phyloP scores from a whole-genome alignment of 1,140 invertebrate species.

The Adoxophyes honmai region DNA sequence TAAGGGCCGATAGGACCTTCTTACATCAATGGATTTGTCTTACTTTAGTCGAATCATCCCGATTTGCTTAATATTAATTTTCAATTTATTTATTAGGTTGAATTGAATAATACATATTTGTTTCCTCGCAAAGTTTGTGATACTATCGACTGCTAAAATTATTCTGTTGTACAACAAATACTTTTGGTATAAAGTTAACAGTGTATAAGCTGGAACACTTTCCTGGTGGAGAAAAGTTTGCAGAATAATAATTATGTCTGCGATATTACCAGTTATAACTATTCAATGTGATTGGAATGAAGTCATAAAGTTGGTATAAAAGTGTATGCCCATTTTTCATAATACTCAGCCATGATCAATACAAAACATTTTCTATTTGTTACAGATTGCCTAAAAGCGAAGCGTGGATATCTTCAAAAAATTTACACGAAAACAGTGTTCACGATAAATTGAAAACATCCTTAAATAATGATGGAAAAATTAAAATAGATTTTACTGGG shows the following conservation, averaged over 20 bases:
- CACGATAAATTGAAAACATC: conserved; percentile 61
- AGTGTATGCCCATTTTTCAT: too few species aligned
- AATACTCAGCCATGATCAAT: too few species aligned
- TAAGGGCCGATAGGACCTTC: too few species aligned
- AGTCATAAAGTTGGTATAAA: conserved; percentile 45
- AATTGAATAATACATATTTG: too few species aligned
- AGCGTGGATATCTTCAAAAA: conserved; percentile 72
- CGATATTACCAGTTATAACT: conserved; percentile 52
- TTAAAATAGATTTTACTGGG: conserved; percentile 56
- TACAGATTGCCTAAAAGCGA: conserved; percentile 60
- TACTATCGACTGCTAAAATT: too few species aligned
- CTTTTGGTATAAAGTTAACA: too few species aligned
- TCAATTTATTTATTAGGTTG: too few species aligned
- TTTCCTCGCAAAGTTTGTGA: too few species aligned
- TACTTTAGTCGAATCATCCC: too few species aligned
- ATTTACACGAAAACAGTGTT: conserved; percentile 54
- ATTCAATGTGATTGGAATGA: conserved; percentile 75
- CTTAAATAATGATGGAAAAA: conserved; percentile 56
- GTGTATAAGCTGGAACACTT: neutral
- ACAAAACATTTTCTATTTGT: conserved; percentile 24
- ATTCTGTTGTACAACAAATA: too few species aligned
- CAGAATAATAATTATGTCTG: neutral
- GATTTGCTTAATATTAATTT: too few species aligned
- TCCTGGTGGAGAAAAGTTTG: neutral
- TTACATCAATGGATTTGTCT: too few species aligned